Evolutionary conservation across 2,888 invertebrate species (phyloP).

Genomic region (Agrenia bidenticulata): DNA sequence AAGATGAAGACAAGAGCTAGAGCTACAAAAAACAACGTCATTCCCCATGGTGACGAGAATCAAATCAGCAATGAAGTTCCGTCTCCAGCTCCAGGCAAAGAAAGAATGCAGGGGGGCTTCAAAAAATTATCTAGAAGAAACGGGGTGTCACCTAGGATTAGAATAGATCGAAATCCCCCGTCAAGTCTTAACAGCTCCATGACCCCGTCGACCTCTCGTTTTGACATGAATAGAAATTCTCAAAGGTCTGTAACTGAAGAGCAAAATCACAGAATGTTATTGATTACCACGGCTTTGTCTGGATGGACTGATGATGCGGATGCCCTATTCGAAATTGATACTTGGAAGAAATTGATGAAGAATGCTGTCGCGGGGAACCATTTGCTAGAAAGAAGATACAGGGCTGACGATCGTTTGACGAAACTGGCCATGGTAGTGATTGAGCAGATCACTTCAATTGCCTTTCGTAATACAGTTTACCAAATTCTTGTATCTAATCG

Average conservation of each 20-base stretch:
- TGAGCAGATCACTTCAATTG: neutral
- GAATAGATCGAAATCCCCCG: neutral
- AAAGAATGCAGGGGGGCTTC: neutral
- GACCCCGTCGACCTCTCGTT: neutral
- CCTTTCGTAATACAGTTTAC: neutral
- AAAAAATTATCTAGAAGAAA: neutral
- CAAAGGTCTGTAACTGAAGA: constrained; percentile 1
- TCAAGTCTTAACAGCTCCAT: neutral
- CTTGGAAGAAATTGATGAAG: constrained; percentile 18
- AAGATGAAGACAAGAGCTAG: constrained; percentile 2
- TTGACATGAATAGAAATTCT: neutral
- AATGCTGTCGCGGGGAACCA: neutral
- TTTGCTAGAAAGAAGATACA: neutral
- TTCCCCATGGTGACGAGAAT: neutral
- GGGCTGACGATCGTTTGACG: neutral
- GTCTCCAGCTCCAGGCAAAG: neutral
- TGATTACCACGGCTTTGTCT: neutral
- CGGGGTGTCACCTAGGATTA: neutral
- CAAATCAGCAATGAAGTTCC: too few species aligned
- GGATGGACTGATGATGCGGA: constrained; percentile 6
- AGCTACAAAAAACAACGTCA: neutral
- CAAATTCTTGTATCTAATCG: neutral
- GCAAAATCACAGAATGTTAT: neutral
- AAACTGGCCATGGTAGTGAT: constrained; percentile 5
- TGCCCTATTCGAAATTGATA: constrained; percentile 10